Base-by-base conservation (phyloP, 2,888 invertebrate genomes). In the Trachelus tabidus region DNA sequence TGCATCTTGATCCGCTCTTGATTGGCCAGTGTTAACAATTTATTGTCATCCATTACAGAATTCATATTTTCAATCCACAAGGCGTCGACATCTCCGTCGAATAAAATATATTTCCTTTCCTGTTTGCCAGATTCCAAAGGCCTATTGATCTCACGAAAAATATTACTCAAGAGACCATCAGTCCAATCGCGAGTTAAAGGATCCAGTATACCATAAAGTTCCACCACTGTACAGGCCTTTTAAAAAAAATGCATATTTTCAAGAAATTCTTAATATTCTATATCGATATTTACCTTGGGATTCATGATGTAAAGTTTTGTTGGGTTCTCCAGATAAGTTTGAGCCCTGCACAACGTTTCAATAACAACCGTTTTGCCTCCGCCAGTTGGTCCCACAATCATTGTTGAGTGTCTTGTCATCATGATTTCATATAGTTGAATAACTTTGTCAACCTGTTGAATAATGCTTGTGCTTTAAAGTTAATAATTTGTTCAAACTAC, bases 51-150 rank as follows among this genome's bases (percentile, higher is more conserved):
- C 98, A 98, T 98, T 2, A 98, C 98, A 0, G 98, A 97, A 92
- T 98, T 98, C 97, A 98, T 98, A 92, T 98, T 98, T 92, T 98
- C 98, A 83, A 98, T 97, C 98, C 98, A 98, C 69, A 98, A 93
- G 0, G 98, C 97, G 92, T 98, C 98, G 3, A 98, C 97, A 89
- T 98, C 98, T 3, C 98, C 98, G 89, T 98, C 98, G 92, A 98
- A 98, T 74, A 98, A 92, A 74, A 98, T 97, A 90, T 97, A 98
- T 79, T 95, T 95, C 77, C 95, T 94, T 89, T 97, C 97, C 82
- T 95, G 93, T 86, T 93, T 94, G 1, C 92, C 92, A 1, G 83
- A 78, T 34, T 92, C 92, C 4, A 94, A 92, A 0, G 95, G 96
- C 92, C 94, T 95, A 92, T 98, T 98, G 92, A 98, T 96, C 89